Evolutionary conservation across 2,113 vertebrate species (phyloP).

Genomic region (Heteronetta atricapilla): DNA sequence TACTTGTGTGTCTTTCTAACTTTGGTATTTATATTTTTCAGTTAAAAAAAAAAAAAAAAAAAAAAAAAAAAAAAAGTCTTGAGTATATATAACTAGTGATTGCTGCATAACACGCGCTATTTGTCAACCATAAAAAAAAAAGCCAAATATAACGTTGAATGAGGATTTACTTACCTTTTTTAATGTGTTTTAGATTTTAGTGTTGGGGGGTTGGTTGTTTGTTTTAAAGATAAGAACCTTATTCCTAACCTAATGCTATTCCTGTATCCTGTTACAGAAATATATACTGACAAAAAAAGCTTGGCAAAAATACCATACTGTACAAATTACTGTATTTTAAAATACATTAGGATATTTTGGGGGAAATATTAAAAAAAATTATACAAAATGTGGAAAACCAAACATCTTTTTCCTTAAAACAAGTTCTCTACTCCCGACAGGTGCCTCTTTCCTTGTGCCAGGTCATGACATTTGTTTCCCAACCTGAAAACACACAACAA

Average conservation of each 20-base stretch:
- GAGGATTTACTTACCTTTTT: neutral
- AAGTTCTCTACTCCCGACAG: neutral
- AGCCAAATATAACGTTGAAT: neutral
- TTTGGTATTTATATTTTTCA: neutral
- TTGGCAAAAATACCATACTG: neutral
- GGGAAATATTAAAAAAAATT: neutral
- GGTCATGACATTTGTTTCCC: neutral
- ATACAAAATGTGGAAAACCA: neutral
- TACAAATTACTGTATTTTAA: neutral
- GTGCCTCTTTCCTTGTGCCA: neutral
- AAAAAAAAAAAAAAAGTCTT: neutral
- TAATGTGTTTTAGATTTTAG: neutral
- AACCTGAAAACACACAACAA: neutral
- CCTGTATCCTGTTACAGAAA: neutral
- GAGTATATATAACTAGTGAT: neutral
- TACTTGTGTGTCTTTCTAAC: neutral
- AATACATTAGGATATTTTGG: neutral
- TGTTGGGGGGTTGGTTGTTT: neutral
- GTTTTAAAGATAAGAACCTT: neutral
- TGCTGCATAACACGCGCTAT: neutral
- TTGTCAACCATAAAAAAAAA: neutral
- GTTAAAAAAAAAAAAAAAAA: neutral
- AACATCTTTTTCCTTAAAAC: neutral
- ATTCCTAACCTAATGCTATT: neutral
- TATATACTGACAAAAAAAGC: neutral